Percentiles rank a stretch among this genome's conserved stretches.
Evolutionary conservation across 1,140 invertebrate genomes (phyloP).

Genomic region (Drosophila biarmipes): DNA sequence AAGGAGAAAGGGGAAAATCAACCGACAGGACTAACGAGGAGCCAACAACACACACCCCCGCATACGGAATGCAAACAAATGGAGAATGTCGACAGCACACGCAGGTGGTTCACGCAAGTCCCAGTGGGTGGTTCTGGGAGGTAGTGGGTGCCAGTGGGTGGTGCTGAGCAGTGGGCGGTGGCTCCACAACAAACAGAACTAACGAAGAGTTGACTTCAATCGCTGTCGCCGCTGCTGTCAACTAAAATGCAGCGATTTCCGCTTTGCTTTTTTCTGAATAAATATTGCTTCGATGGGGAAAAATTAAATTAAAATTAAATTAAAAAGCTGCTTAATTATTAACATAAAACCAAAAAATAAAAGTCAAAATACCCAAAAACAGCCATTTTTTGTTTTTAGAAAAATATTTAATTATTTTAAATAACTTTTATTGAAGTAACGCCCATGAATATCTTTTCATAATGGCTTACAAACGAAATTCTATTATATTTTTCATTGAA

Average conservation of each 20-base stretch:
- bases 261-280: neutral
- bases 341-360: neutral
- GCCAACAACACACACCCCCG: constrained; percentile 21
- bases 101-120: constrained; percentile 60
- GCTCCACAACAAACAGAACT: constrained; percentile 46
- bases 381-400: no score
- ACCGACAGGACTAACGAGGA: constrained; percentile 68
- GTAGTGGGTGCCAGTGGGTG: constrained; percentile 1
- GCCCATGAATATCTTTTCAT: no score
- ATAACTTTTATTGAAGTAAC: no score
- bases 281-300: constrained; percentile 11
- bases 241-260: constrained; percentile 40
- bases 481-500: no score
- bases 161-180: neutral
- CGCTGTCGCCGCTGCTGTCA: constrained; percentile 32
- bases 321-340: no score
- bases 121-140: neutral
- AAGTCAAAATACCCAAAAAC: no score
- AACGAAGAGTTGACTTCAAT: constrained; percentile 58
- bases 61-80: constrained; percentile 63
- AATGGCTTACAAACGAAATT: no score
- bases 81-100: constrained; percentile 52
- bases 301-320: constrained; percentile 1
- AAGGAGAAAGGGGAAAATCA: neutral
- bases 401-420: no score